Percentiles rank a stretch among this genome's conserved stretches.
These are phyloP conservation scores for Glyptemys insculpta DNA, from an alignment of 2,797 vertebrate genomes.

Conservation along the genomic window DNA sequence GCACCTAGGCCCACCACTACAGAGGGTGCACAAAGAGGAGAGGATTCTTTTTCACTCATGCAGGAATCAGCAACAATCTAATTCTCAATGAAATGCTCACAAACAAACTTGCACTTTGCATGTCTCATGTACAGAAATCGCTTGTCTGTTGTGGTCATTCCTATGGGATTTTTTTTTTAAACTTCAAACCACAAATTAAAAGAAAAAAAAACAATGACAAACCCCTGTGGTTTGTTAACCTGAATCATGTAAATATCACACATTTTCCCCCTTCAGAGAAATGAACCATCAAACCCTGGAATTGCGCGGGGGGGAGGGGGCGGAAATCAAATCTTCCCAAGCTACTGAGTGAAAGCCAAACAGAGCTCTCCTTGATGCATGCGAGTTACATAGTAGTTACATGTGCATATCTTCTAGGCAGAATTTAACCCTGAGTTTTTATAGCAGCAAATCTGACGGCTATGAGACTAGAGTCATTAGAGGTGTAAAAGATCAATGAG, in stretches of 20 bases:
- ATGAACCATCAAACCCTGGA: background rate
- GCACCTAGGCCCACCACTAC: background rate
- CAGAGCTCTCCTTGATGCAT: background rate
- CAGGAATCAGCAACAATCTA: background rate
- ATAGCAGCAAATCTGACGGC: background rate
- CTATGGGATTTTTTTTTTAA: background rate
- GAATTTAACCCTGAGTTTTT: background rate
- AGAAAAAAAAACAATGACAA: background rate
- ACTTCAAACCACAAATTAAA: background rate
- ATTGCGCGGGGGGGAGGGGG: accelerated
- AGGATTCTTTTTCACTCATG: background rate
- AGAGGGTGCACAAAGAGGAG: background rate
- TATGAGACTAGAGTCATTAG: background rate
- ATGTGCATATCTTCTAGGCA: background rate
- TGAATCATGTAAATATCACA: background rate
- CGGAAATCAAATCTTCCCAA: background rate
- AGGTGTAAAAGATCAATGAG: background rate
- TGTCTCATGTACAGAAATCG: background rate
- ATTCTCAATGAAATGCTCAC: accelerated
- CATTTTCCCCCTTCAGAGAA: background rate
- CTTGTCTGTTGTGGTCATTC: background rate
- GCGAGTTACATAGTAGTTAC: background rate
- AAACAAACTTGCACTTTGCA: accelerated
- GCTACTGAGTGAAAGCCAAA: background rate
- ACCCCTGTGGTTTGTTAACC: background rate